Percentiles rank a stretch among this genome's conserved stretches.
Conservation (phyloP, 2,888 invertebrate genomes). For the Nycteola revayana region DNA sequence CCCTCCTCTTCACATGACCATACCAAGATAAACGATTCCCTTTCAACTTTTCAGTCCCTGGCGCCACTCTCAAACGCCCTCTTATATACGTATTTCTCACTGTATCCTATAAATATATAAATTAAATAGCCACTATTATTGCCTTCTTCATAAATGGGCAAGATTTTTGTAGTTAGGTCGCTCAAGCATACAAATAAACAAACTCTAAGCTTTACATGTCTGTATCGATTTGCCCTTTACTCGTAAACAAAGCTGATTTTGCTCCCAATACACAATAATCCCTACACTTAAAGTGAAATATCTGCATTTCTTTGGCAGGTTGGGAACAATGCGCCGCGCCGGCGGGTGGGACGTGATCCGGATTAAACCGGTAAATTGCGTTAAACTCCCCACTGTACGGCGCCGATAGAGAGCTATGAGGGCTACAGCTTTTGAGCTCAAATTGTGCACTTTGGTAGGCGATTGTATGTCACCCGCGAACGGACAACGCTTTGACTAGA, state of each 20-base stretch:
- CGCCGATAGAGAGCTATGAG: constrained; percentile 45
- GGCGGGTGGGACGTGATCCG: constrained; percentile 34
- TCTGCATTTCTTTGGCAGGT: constrained; percentile 33
- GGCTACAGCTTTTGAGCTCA: constrained; percentile 32
- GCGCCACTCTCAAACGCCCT: too few species aligned
- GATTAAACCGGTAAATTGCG: constrained; percentile 51
- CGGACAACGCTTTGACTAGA: constrained; percentile 11
- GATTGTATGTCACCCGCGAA: constrained; percentile 23
- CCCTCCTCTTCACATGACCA: too few species aligned
- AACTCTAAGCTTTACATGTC: too few species aligned
- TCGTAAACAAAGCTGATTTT: constrained; percentile 5
- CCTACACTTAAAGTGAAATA: constrained; percentile 19
- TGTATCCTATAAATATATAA: too few species aligned
- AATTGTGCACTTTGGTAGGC: constrained; percentile 35
- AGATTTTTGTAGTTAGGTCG: too few species aligned
- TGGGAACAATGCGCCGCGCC: constrained; percentile 36
- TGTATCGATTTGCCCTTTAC: too few species aligned
- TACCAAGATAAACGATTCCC: too few species aligned
- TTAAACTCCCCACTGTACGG: constrained; percentile 44
- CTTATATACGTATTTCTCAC: too few species aligned
- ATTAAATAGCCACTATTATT: too few species aligned
- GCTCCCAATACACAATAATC: constrained; percentile 22
- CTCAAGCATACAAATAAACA: too few species aligned
- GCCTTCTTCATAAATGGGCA: too few species aligned
- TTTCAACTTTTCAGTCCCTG: too few species aligned